phyloP scores from a whole-genome alignment of 2,888 invertebrate genomes.

The Iselma pallidipennis region DNA sequence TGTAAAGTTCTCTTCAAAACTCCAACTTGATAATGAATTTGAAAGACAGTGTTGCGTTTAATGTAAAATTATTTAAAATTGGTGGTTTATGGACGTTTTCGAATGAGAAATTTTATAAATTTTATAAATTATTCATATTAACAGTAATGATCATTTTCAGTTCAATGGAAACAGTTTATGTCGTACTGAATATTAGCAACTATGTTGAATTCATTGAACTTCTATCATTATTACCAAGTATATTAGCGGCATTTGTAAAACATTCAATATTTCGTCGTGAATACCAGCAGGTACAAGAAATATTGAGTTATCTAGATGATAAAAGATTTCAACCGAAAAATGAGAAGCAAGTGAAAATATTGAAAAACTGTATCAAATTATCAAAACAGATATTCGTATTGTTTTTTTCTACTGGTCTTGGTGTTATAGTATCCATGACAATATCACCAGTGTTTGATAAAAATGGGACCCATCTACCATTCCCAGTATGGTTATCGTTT shows the following conservation, averaged over 20 bases:
- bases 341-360: not conserved
- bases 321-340: slow-evolving; percentile 7
- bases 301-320: slow-evolving; percentile 6
- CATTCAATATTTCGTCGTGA: too few relatives aligned
- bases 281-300: not conserved
- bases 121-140: not conserved
- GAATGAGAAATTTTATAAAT: not conserved
- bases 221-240: too few relatives aligned
- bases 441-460: not conserved
- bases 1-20: too few relatives aligned
- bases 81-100: not conserved
- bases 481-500: not conserved
- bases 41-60: not conserved
- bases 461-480: slow-evolving; percentile 6
- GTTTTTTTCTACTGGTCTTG: slow-evolving; percentile 7
- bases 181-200: too few relatives aligned
- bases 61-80: not conserved
- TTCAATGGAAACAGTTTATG: not conserved
- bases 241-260: too few relatives aligned
- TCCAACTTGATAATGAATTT: too few relatives aligned
- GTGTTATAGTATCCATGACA: not conserved
- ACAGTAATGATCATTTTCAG: not conserved
- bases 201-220: too few relatives aligned
- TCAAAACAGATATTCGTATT: slow-evolving; percentile 10
- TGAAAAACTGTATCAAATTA: not conserved